Evolutionary conservation across 1,140 invertebrate species (phyloP).

Genomic region (Onthophagus taurus): DNA sequence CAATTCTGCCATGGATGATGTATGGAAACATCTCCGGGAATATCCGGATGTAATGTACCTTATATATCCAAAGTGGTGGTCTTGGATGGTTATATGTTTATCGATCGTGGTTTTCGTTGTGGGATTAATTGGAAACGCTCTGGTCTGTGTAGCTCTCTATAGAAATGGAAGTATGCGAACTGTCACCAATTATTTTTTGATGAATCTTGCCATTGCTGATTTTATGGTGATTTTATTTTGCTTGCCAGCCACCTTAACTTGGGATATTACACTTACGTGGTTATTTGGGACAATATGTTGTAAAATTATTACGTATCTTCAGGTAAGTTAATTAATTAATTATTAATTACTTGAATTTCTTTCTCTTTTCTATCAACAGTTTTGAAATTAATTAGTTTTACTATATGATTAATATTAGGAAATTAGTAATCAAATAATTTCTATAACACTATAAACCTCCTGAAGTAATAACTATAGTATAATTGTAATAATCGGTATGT

Average conservation of each 20-base stretch:
- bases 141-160: constrained; percentile 84
- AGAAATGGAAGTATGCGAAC: constrained; percentile 78
- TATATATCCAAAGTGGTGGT: constrained; percentile 30
- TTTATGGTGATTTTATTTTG: constrained; percentile 84
- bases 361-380: too few relatives aligned
- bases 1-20: too few relatives aligned
- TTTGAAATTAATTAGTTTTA: too few relatives aligned
- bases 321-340: constrained; percentile 50
- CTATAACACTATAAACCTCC: too few relatives aligned
- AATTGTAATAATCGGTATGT: too few relatives aligned
- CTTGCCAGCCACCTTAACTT: constrained; percentile 75
- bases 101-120: constrained; percentile 31
- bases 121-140: constrained; percentile 57
- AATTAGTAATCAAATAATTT: too few relatives aligned
- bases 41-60: too few relatives aligned
- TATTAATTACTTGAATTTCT: neutral
- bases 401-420: too few relatives aligned
- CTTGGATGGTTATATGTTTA: constrained; percentile 30
- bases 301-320: constrained; percentile 75
- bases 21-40: too few relatives aligned
- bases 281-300: constrained; percentile 72
- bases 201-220: constrained; percentile 87
- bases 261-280: constrained; percentile 87
- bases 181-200: constrained; percentile 88
- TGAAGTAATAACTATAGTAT: too few relatives aligned